phyloP scores from a whole-genome alignment of 2,888 invertebrate genomes.

The Pristionchus mayeri region DNA sequence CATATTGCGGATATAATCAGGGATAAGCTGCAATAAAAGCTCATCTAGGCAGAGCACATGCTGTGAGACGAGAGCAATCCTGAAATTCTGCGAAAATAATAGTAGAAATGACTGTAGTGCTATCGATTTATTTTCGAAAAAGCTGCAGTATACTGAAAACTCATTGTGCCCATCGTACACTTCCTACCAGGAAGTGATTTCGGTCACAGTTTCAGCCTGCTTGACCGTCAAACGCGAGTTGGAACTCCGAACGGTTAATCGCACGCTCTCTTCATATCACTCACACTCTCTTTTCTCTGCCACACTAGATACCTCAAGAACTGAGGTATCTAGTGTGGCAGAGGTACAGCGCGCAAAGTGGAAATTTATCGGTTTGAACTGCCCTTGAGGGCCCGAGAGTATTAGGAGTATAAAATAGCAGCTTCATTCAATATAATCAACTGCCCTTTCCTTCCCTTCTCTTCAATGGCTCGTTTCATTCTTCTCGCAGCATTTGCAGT shows the following conservation, averaged over 20 bases:
- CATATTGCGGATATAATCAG: too few species aligned
- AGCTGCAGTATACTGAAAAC: too few species aligned
- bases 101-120: too few species aligned
- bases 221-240: neutral
- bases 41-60: too few species aligned
- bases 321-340: neutral
- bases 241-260: too few species aligned
- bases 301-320: neutral
- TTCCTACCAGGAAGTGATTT: neutral
- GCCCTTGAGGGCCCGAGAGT: neutral
- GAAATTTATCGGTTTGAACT: conserved; percentile 3
- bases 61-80: too few species aligned
- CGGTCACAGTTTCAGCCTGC: neutral
- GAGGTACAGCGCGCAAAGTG: neutral
- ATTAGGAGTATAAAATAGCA: neutral
- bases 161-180: too few species aligned
- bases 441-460: neutral
- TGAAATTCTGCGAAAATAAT: too few species aligned
- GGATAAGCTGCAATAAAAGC: too few species aligned
- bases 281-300: neutral
- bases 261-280: neutral
- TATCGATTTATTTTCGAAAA: too few species aligned
- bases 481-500: conserved; percentile 1
- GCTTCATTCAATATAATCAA: neutral
- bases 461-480: conserved; percentile 34